phyloP scores from a whole-genome alignment of 2,797 vertebrate genomes.

The Gastrophryne carolinensis region DNA sequence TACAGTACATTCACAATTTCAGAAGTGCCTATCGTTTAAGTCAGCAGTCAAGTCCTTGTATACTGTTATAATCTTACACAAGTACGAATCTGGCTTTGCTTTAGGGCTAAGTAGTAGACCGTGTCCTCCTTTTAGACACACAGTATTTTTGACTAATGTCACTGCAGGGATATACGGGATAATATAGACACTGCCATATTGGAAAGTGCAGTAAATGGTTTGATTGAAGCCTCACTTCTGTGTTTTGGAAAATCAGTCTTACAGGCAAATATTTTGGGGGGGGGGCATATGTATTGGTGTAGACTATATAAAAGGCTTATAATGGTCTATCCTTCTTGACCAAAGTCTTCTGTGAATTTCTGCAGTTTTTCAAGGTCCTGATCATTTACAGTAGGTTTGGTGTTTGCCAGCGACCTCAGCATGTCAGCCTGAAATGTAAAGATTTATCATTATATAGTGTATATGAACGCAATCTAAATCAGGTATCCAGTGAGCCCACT shows the following conservation, averaged over 20 bases:
- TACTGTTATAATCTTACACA: not conserved
- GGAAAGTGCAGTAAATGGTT: conserved; percentile 56
- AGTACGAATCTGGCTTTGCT: not conserved
- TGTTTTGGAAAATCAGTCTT: conserved; percentile 56
- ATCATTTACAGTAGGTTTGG: conserved; percentile 96
- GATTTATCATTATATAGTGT: too few species aligned
- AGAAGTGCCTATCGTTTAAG: not conserved
- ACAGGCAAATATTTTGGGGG: conserved; percentile 61
- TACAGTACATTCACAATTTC: not conserved
- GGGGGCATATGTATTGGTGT: conserved; percentile 60
- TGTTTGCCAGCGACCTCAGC: conserved; percentile 80
- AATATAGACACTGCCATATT: conserved; percentile 61
- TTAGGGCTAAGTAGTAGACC: not conserved
- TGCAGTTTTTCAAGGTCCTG: conserved; percentile 91
- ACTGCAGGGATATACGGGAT: conserved; percentile 37
- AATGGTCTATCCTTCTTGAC: conserved; percentile 90
- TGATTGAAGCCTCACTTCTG: conserved; percentile 55
- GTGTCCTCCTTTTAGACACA: not conserved
- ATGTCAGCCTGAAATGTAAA: conserved; percentile 79
- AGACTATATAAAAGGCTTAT: conserved; percentile 60
- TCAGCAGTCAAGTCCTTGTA: not conserved
- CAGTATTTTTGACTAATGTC: not conserved
- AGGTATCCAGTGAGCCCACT: too few species aligned
- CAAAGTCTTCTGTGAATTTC: conserved; percentile 98
- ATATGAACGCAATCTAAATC: too few species aligned